Base-by-base conservation (phyloP, 2,888 invertebrate species). In the Marronus borbonicus region DNA sequence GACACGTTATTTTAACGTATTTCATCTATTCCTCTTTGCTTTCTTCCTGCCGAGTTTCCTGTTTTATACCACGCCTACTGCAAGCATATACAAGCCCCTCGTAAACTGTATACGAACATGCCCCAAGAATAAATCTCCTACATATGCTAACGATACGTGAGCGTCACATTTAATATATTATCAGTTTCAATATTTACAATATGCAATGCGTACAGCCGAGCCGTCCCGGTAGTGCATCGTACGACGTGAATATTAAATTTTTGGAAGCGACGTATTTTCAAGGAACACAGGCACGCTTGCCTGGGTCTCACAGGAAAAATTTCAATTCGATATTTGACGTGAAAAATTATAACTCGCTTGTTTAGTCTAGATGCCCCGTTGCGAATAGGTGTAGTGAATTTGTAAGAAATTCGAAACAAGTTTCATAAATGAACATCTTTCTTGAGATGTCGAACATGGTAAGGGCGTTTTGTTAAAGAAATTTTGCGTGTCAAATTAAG, bases 141-240 rank as follows among this genome's bases (percentile, higher is more conserved):
- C 69, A 69, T 49, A 70, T 77, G 77, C 52, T 72, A 72, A 77
- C 69, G 69, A 72, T 64, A 64, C 60, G 70, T 62, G 76, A 55
- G 68, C 64, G 77, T 77, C 76, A 52, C 76, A 28, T 72, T 60
- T 78, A 78, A 78, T 78, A 78, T 78, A 78, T 78, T 75, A 76
- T 58, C 77, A 66, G 76, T 72, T 78, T 78, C 78, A 60, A 78
- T 78, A 78, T 78, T 78, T 75, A 75, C 78, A 62, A 75, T 68
- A 60, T 72, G 70, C 72, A 72, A 49, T 44, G 2, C 44, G 44
- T 44, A 44, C 10, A 12, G 44, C 36, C 66, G 20, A 5, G 31
- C 31, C 31, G 31, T 5, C 31, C 44, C 44, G 66, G 76, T 65
- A 69, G 65, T 39, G 76, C 49, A 62, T 64, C 14, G 69, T 17